phyloP scores from a whole-genome alignment of 2,888 invertebrate genomes.

The Acronicta leporina region DNA sequence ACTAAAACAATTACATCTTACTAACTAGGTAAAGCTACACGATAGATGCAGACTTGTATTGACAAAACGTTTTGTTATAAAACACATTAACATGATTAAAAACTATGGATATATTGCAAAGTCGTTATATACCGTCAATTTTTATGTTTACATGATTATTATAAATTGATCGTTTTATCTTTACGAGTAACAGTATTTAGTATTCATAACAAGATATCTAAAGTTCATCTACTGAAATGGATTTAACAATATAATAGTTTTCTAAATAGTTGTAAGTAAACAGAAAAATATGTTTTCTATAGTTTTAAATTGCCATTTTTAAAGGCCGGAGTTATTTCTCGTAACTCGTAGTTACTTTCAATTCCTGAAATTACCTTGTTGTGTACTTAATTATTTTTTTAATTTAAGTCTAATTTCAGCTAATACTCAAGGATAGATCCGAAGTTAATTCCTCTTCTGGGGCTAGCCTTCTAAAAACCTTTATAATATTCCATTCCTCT shows the following conservation, averaged over 20 bases:
- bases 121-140: not conserved
- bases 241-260: not conserved
- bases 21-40: slow-evolving; percentile 36
- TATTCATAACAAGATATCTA: not conserved
- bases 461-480: not conserved
- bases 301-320: not conserved
- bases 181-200: not conserved
- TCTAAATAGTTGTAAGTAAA: not conserved
- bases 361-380: not conserved
- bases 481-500: not conserved
- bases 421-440: not conserved
- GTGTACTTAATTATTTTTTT: not conserved
- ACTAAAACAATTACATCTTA: slow-evolving; percentile 20
- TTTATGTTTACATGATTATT: slow-evolving; percentile 21
- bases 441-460: no score
- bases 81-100: slow-evolving; percentile 15
- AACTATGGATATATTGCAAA: slow-evolving; percentile 31
- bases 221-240: not conserved
- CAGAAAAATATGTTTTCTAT: not conserved
- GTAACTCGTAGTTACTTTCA: not conserved
- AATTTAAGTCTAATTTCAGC: not conserved
- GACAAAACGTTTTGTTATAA: slow-evolving; percentile 12
- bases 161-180: not conserved
- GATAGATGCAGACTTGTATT: slow-evolving; percentile 16
- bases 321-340: not conserved